These are phyloP conservation scores for Oreochromis aureus DNA, from an alignment of 2,113 vertebrate genomes.

Conservation along the genomic window DNA sequence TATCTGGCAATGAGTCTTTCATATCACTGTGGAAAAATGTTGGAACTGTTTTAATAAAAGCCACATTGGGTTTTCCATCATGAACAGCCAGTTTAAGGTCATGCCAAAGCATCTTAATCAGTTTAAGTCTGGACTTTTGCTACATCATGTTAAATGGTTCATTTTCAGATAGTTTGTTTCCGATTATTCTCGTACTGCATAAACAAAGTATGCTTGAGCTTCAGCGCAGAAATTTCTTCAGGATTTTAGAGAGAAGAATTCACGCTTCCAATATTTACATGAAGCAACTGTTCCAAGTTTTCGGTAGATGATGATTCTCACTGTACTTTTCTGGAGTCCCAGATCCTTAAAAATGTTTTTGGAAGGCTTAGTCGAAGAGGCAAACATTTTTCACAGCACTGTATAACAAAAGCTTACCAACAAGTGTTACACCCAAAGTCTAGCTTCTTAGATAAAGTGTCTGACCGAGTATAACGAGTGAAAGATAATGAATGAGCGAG, in stretches of 20 bases:
- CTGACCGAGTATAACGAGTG: neutral
- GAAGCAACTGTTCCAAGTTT: neutral
- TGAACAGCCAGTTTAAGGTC: neutral
- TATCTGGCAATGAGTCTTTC: too few relatives aligned
- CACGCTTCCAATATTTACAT: neutral
- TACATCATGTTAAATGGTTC: neutral
- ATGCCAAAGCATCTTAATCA: neutral
- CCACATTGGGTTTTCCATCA: neutral
- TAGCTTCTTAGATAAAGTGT: neutral
- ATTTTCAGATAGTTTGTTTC: neutral
- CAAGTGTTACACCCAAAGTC: neutral
- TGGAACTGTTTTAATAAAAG: neutral
- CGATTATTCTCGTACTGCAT: neutral
- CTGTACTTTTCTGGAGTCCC: neutral
- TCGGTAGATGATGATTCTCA: neutral
- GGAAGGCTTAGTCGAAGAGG: neutral
- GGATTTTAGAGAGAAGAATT: neutral
- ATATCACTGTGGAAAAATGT: too few relatives aligned
- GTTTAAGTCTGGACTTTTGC: neutral
- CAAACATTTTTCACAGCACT: neutral
- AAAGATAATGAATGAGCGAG: neutral
- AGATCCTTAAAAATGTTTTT: neutral
- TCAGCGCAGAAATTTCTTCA: neutral
- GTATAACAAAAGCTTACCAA: neutral
- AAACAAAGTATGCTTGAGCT: neutral